Evolutionary conservation across 2,888 invertebrate species (phyloP).

Genomic region (Caenorhabditis sp.): DNA sequence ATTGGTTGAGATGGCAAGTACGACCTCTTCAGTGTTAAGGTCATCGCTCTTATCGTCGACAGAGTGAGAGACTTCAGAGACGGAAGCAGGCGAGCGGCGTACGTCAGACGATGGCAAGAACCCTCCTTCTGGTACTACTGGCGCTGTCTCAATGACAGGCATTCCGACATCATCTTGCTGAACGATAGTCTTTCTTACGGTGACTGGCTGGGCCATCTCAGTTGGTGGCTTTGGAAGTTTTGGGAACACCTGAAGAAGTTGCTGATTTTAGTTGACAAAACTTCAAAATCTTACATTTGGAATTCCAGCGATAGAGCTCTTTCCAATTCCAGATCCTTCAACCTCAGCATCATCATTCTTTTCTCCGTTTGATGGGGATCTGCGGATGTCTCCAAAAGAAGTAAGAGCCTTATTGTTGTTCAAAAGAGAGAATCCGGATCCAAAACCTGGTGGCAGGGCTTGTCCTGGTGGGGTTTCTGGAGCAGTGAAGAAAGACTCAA

Average conservation of each 20-base stretch:
- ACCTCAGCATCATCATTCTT: constrained; percentile 63
- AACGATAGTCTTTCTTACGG: constrained; percentile 34
- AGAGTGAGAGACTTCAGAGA: constrained; percentile 74
- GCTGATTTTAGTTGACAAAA: background rate
- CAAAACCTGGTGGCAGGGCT: constrained; percentile 81
- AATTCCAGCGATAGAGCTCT: constrained; percentile 82
- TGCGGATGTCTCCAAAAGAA: constrained; percentile 72
- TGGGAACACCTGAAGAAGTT: constrained; percentile 75
- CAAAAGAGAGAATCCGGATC: constrained; percentile 80
- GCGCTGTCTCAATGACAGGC: constrained; percentile 69
- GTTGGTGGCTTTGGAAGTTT: constrained; percentile 80
- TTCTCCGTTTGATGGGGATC: constrained; percentile 62
- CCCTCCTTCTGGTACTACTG: constrained; percentile 81
- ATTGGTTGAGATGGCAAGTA: background rate
- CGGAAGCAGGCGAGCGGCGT: constrained; percentile 78
- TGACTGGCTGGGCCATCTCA: constrained; percentile 27
- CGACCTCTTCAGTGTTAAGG: constrained; percentile 67
- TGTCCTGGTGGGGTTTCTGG: constrained; percentile 73
- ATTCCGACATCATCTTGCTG: constrained; percentile 50
- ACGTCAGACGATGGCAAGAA: constrained; percentile 76
- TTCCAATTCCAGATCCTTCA: constrained; percentile 73
- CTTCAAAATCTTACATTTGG: constrained; percentile 73
- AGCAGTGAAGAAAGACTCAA: constrained; percentile 81
- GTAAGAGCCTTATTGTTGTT: constrained; percentile 78
- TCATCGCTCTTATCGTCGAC: constrained; percentile 66